A percentile compares a stretch with the other conserved stretches of the same genome.
Evolutionary conservation across 2,797 vertebrate species (phyloP).

Genomic region (Clarias laeviceps): DNA sequence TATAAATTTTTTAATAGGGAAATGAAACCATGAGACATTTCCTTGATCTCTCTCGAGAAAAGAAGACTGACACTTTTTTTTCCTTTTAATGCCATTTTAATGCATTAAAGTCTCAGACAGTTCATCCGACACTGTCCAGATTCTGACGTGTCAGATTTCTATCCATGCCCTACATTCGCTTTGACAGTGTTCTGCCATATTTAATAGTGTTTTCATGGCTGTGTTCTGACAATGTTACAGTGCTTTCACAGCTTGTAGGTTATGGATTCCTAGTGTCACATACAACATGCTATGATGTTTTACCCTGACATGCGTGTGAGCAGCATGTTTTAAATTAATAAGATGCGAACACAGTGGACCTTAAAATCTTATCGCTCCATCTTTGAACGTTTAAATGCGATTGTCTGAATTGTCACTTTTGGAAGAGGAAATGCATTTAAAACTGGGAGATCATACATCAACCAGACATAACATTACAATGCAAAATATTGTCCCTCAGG

Average conservation of each 20-base stretch:
- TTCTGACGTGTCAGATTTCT: conserved; percentile 26
- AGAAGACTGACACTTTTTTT: conserved; percentile 31
- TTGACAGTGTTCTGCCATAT: background rate
- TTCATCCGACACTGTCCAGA: conserved; percentile 33
- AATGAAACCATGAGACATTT: conserved; percentile 47
- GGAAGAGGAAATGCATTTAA: too few species aligned
- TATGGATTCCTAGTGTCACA: background rate
- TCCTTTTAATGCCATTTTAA: conserved; percentile 50
- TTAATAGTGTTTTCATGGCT: background rate
- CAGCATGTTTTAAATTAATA: background rate
- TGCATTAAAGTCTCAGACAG: conserved; percentile 32
- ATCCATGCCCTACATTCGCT: background rate
- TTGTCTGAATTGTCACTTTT: too few species aligned
- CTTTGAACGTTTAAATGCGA: background rate
- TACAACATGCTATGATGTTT: background rate
- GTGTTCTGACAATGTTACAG: background rate
- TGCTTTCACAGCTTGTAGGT: background rate
- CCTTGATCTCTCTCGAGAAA: conserved; percentile 23
- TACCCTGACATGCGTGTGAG: background rate
- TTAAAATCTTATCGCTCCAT: background rate
- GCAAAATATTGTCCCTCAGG: too few species aligned
- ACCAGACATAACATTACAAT: too few species aligned
- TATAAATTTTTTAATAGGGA: conserved; percentile 20
- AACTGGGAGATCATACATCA: too few species aligned
- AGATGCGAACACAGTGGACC: background rate